These are phyloP conservation scores for Drosophila miranda DNA, from an alignment of 1,140 invertebrate genomes.

Conservation along the genomic window DNA sequence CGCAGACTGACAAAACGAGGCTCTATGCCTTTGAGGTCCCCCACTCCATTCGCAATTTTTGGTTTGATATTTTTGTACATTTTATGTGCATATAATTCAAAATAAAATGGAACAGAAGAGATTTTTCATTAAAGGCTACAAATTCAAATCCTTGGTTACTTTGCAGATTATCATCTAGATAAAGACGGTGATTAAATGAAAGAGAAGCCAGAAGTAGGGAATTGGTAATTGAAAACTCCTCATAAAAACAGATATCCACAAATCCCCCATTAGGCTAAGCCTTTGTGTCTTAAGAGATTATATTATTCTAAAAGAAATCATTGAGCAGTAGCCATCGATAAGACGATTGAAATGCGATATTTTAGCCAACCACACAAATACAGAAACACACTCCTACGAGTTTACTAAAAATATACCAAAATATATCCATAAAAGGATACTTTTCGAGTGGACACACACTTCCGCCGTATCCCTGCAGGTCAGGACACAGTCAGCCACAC, in stretches of 20 bases:
- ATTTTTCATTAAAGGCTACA: constrained; percentile 13
- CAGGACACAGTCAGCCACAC: constrained; percentile 40
- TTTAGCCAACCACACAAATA: constrained; percentile 11
- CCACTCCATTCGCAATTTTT: constrained; percentile 43
- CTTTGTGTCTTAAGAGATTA: constrained; percentile 15
- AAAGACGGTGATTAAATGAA: too few species aligned
- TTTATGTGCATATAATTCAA: constrained; percentile 67
- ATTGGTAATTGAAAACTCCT: constrained; percentile 10
- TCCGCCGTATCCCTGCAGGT: constrained; percentile 57
- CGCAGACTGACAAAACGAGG: constrained; percentile 11
- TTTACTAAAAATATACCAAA: constrained; percentile 26
- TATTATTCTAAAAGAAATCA: constrained; percentile 28
- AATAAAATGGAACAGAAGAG: constrained; percentile 13
- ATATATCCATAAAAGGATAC: constrained; percentile 29
- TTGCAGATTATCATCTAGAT: too few species aligned
- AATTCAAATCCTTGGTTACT: background rate
- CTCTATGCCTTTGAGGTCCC: constrained; percentile 14
- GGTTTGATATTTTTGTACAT: constrained; percentile 26
- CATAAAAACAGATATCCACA: background rate
- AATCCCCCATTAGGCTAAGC: constrained; percentile 1
- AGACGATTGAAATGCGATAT: constrained; percentile 47
- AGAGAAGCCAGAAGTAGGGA: too few species aligned
- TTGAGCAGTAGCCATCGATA: constrained; percentile 22
- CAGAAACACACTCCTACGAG: constrained; percentile 20
- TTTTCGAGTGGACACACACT: constrained; percentile 46